A percentile compares a stretch with the other conserved stretches of the same genome.
Conservation (phyloP, 2,888 invertebrate species). For the Rotaria sp. region DNA sequence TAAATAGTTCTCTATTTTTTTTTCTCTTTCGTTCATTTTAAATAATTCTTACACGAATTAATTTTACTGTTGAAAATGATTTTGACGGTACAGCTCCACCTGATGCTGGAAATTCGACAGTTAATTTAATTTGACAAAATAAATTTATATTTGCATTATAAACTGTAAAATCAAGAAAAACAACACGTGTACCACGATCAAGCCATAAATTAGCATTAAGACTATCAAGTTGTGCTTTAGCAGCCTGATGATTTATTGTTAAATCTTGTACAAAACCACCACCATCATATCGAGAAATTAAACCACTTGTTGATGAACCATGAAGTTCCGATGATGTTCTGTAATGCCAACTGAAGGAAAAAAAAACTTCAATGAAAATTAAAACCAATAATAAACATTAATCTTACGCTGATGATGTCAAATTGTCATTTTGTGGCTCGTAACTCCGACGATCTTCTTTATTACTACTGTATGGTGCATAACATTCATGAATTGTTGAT, state of each 20-base stretch:
- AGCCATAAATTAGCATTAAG: slow-evolving; percentile 63
- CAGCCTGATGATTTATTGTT: slow-evolving; percentile 50
- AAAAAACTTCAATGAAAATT: slow-evolving; percentile 8
- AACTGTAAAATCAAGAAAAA: slow-evolving; percentile 67
- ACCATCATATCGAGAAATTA: slow-evolving; percentile 52
- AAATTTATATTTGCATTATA: slow-evolving; percentile 69
- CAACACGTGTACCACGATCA: slow-evolving; percentile 63
- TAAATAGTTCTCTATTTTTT: background rate
- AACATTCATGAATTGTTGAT: slow-evolving; percentile 63
- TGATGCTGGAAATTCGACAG: slow-evolving; percentile 20
- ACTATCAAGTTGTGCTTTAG: slow-evolving; percentile 53
- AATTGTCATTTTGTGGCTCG: background rate
- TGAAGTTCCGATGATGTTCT: slow-evolving; percentile 52
- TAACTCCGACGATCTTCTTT: slow-evolving; percentile 59
- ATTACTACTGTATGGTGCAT: slow-evolving; percentile 58
- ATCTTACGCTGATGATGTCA: slow-evolving; percentile 46
- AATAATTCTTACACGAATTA: slow-evolving; percentile 55
- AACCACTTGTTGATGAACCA: slow-evolving; percentile 58
- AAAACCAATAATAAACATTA: background rate
- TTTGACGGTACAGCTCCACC: slow-evolving; percentile 65
- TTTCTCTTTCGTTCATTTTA: background rate
- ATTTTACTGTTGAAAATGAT: slow-evolving; percentile 61
- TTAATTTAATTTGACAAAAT: slow-evolving; percentile 64
- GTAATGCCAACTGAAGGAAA: slow-evolving; percentile 56
- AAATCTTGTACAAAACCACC: slow-evolving; percentile 57